Base-by-base conservation (phyloP, 2,797 vertebrate species). In the Manis javanica region DNA sequence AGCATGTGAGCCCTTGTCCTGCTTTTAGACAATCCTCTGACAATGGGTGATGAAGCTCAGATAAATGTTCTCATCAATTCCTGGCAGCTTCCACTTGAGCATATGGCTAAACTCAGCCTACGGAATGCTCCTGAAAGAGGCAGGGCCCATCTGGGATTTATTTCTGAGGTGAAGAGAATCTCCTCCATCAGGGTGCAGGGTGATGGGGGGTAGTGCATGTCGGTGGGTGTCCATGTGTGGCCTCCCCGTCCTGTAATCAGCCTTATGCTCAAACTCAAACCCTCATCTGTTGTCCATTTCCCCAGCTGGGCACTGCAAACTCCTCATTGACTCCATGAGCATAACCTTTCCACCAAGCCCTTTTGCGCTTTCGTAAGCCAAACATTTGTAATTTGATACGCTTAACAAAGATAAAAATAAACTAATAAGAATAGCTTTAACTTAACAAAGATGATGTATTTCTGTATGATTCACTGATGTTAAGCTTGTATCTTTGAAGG, bases 211-310 rank as follows among this genome's bases (percentile, higher is more conserved):
- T 2, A 34, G 34, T 34, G 24, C 2, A 3, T 1, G 8, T 18
- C 1, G 3, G 2, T 7, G 8, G 61, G 18, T 2, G 9, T 71
- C 53, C 16, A 13, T 1, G 0, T 19, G n/a, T 13, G 9, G 21
- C 7, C 16, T 34, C 10, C 59, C 39, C 0, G 15, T 14, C 12
- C 23, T 0, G 0, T 8, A 1, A 14, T 26, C 1, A 1, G 15
- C 51, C 29, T 31, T 64, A 23, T 23, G 39, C 23, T 49, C 19
- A 0, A 1, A 7, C 15, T 6, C 7, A 0, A 16, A 34, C 2
- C 26, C 31, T 9, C 1, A 15, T 8, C 24, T 63, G 16, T 3
- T 19, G 46, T 4, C 7, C 2, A 1, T 24, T 24, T 34, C 19
- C 68, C n/a, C 23, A 19, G 8, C 14, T 0, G 1, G 3, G 19